Base-by-base conservation (phyloP, 2,113 vertebrate genomes). In the Xiphias gladius region DNA sequence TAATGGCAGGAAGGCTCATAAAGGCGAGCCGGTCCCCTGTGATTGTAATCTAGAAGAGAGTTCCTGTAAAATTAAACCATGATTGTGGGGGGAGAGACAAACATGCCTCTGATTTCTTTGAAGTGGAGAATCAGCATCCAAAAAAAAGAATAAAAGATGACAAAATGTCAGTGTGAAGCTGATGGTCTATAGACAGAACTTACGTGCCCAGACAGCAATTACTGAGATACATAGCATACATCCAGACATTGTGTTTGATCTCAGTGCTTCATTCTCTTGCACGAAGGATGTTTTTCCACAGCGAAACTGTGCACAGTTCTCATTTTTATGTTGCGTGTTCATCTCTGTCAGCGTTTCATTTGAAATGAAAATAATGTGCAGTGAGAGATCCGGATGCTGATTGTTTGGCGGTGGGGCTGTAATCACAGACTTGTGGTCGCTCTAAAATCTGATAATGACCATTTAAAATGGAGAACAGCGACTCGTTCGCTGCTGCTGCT, bases 21-120 rank as follows among this genome's bases (percentile, higher is more conserved):
- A 92, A 92, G 75, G 80, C 85, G 54, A 77, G 76, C 35, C 24
- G 28, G 88, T 92, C 91, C 92, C 89, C 72, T 83, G 89, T 82
- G 89, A 94, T 93, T 92, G 91, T 91, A 89, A 88, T 91, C 84
- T 78, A 89, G 79, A 67, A 87, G 84, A 80, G 85, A 91, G 88
- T 93, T 94, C 91, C 92, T 94, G 93, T 94, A 83, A 94, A 95
- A 94, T 93, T 86, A 93, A 94, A 91, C 91, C 85, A 8, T 57
- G 76, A 71, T 86, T 87, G 77, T 50, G 73, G 59, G 73, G 69
- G 70, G 79, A 46, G 73, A 24, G 77, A 64, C 69, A 86, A 85
- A 89, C 86, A 83, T 72, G 80, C 86, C 72, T 90, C 79, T 85
- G 89, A 83, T 84, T 79, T 82, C 89, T 95, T 94, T 95, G 90